These are phyloP conservation scores for Iguana delicatissima DNA, from an alignment of 2,797 vertebrate species.

Conservation along the genomic window DNA sequence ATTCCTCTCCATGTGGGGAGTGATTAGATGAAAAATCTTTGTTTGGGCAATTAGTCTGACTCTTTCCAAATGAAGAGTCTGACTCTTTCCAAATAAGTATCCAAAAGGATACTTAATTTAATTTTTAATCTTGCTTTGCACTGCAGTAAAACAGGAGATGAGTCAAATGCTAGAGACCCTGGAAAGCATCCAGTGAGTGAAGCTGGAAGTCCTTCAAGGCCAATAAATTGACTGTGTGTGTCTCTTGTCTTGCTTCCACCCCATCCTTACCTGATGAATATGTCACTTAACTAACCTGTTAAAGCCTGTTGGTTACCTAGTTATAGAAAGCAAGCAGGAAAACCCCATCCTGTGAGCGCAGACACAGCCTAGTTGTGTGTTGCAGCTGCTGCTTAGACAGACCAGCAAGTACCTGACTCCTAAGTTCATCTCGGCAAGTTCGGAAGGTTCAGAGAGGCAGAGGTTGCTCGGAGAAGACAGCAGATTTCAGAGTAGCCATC, in stretches of 20 bases:
- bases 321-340: background rate
- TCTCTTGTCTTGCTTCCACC: background rate
- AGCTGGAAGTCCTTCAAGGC: background rate
- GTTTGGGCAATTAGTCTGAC: too few species aligned
- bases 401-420: conserved; percentile 57
- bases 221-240: background rate
- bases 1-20: too few species aligned
- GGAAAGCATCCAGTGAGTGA: background rate
- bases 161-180: background rate
- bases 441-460: conserved; percentile 65
- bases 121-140: background rate
- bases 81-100: background rate
- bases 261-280: background rate
- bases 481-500: conserved; percentile 55
- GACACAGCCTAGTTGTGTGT: conserved; percentile 57
- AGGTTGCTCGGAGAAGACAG: conserved; percentile 65
- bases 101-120: background rate
- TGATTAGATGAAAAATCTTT: too few species aligned
- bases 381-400: conserved; percentile 68
- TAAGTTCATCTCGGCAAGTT: conserved; percentile 55
- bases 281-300: background rate
- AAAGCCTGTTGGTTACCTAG: background rate
- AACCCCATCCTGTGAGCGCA: rapidly evolving
- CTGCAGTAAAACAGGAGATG: background rate
- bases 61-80: background rate